Base-by-base conservation (phyloP, 2,888 invertebrate genomes). In the Lasioglossum marginatum region DNA sequence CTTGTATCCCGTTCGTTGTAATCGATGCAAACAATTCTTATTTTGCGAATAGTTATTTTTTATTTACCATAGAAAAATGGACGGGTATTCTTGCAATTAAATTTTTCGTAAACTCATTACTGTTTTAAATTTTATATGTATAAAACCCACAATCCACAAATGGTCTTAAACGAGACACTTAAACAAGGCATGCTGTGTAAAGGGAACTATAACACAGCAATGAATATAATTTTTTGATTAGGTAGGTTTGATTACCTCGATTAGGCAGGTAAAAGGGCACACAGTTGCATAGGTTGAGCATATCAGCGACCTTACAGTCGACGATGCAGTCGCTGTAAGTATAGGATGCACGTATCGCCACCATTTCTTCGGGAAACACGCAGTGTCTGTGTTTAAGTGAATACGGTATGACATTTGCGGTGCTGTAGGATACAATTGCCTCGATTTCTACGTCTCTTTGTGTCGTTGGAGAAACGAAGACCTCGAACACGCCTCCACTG, bases 281-380 rank as follows among this genome's bases (percentile, higher is more conserved):
- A 87, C 97, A 97, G 52, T 95, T 95, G 91, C 97, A 97, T 0
- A 96, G 93, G 0, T 96, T 95, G 77, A 95, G 93, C 0, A 97
- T 94, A 10, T 96, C 96, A 27, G 93, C 93, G 1, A 96, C 95
- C 0, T 96, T 96, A 90, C 97, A 97, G 40, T 95, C 95, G n/a
- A 96, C 95, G 71, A 97, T 95, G 91, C 97, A 97, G 74, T 96
- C 95, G 86, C 96, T 96, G 92, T 96, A 96, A 3, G 96, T 96
- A 90, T 97, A 97, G 12, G 71, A 48, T 5, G 48, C 40, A 84
- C 95, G 93, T 23, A 92, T 82, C 0, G 92, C 85, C 0, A 91
- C 87, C 0, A 85, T 81, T 89, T 97, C 97, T 81, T 96, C 94
- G 10, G 93, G 91, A 87, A 97, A 97, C 19, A 96, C 95, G 86